phyloP scores from a whole-genome alignment of 2,113 vertebrate species.

The Sander lucioperca region DNA sequence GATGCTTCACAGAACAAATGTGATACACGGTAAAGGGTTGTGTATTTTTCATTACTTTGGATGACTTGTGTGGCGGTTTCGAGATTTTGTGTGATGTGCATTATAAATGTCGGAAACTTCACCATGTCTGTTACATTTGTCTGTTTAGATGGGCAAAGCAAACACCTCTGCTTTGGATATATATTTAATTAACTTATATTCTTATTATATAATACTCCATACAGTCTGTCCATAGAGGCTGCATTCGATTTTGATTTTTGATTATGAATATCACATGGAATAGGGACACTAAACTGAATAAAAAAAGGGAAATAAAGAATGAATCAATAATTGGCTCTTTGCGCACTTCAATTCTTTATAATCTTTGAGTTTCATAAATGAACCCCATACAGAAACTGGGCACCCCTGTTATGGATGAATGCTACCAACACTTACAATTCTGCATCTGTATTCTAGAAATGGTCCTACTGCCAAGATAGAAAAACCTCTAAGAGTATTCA shows the following conservation, averaged over 20 bases:
- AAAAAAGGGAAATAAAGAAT: background rate
- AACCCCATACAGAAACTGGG: background rate
- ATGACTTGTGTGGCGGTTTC: constrained; percentile 19
- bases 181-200: background rate
- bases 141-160: background rate
- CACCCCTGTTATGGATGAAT: background rate
- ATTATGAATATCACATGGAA: background rate
- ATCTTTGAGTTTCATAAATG: background rate
- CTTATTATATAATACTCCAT: background rate
- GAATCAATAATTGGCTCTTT: background rate
- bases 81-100: background rate
- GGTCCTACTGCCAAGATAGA: background rate
- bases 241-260: background rate
- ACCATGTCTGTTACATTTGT: background rate
- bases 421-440: background rate
- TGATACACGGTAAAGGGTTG: constrained; percentile 5
- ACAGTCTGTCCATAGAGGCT: background rate
- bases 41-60: constrained; percentile 16
- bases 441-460: background rate
- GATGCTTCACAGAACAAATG: constrained; percentile 19
- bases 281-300: background rate
- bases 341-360: background rate
- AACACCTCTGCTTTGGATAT: background rate
- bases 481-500: background rate
- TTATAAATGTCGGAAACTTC: constrained; percentile 4